phyloP scores from a whole-genome alignment of 2,888 invertebrate species.

The Andrena fulva region DNA sequence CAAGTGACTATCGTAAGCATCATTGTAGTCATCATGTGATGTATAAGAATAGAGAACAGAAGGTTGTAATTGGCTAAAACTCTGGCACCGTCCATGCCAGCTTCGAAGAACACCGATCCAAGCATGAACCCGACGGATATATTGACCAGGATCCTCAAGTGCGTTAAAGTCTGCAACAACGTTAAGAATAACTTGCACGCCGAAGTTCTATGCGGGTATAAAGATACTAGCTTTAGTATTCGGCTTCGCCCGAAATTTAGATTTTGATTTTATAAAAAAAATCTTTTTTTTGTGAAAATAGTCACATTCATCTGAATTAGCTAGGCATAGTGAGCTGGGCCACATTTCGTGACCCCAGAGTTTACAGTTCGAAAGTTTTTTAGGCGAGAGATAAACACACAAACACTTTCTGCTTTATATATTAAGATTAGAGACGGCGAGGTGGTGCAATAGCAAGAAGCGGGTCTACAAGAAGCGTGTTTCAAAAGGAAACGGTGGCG shows the following conservation, averaged over 20 bases:
- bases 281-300: too few species aligned
- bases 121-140: constrained; percentile 91
- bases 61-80: constrained; percentile 94
- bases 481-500: not conserved
- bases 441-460: not conserved
- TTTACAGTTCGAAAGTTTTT: too few species aligned
- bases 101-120: constrained; percentile 90
- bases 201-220: not conserved
- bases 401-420: too few species aligned
- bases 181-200: not conserved
- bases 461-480: not conserved
- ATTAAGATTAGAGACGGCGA: not conserved
- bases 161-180: constrained; percentile 89
- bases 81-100: constrained; percentile 91
- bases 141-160: constrained; percentile 91
- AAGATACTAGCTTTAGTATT: too few species aligned
- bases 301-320: too few species aligned
- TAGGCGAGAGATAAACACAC: too few species aligned
- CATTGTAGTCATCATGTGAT: constrained; percentile 96
- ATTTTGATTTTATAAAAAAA: too few species aligned
- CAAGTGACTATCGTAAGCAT: constrained; percentile 95
- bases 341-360: too few species aligned
- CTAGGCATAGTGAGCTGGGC: too few species aligned
- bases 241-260: too few species aligned
- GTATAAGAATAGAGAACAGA: constrained; percentile 96